phyloP scores from a whole-genome alignment of 2,797 vertebrate species.

The Anisognathus igniventris region DNA sequence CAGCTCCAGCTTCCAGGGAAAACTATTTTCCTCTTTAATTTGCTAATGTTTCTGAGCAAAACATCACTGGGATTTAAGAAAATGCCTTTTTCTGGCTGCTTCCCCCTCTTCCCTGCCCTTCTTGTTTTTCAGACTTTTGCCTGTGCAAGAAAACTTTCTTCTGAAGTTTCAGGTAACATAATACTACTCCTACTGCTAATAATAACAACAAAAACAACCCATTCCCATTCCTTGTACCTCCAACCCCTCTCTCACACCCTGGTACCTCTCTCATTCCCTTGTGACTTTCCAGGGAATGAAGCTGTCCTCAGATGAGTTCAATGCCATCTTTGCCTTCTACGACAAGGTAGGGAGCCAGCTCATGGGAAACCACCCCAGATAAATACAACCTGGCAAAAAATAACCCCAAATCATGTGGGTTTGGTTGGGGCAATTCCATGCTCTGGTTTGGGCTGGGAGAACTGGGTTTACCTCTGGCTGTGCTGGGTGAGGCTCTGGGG shows the following conservation, averaged over 20 bases:
- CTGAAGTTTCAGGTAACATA: slow-evolving; percentile 89
- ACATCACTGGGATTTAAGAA: neutral
- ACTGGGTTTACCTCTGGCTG: neutral
- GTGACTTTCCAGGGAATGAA: slow-evolving; percentile 81
- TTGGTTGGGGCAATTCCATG: neutral
- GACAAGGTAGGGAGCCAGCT: slow-evolving; percentile 81
- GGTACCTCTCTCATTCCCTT: neutral
- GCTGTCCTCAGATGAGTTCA: slow-evolving; percentile 85
- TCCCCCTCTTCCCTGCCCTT: neutral
- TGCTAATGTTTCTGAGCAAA: neutral
- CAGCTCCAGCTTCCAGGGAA: neutral
- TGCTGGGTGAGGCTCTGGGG: neutral
- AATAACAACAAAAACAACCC: slow-evolving; percentile 11
- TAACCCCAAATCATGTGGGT: neutral
- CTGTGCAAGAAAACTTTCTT: slow-evolving; percentile 94
- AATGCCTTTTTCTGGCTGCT: neutral
- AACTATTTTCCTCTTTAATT: neutral
- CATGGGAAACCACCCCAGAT: accelerated
- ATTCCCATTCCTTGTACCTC: neutral
- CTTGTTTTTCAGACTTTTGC: slow-evolving; percentile 82
- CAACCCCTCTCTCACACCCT: neutral
- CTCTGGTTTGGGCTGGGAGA: neutral
- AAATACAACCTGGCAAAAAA: neutral
- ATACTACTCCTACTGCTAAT: neutral
- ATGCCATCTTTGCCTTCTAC: slow-evolving; percentile 89